phyloP scores from a whole-genome alignment of 2,888 invertebrate species.

The Erebia epiphron region DNA sequence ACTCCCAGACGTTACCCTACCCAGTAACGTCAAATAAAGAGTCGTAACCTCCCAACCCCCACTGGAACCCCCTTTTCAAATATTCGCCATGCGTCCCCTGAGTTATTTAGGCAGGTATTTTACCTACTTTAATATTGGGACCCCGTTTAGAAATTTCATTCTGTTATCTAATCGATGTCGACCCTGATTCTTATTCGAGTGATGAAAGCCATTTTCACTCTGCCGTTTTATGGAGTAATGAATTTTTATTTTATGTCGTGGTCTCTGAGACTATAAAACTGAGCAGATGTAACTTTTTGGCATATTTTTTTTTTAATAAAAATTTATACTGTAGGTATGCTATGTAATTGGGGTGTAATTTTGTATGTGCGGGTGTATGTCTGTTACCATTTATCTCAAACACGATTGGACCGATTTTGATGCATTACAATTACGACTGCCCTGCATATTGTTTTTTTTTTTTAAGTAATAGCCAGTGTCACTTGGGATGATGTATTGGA shows the following conservation, averaged over 20 bases:
- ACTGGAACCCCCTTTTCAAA: constrained; percentile 41
- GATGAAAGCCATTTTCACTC: constrained; percentile 33
- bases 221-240: constrained; percentile 15
- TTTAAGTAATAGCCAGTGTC: no score
- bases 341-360: no score
- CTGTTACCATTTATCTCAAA: no score
- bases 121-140: constrained; percentile 52
- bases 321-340: not conserved
- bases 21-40: constrained; percentile 37
- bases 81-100: constrained; percentile 50
- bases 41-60: constrained; percentile 25
- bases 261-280: not conserved
- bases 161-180: constrained; percentile 49
- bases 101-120: constrained; percentile 56
- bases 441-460: no score
- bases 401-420: no score
- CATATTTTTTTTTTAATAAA: not conserved
- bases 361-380: no score
- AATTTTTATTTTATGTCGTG: constrained; percentile 9
- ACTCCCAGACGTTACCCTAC: constrained; percentile 16
- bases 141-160: constrained; percentile 53
- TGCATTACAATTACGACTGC: no score
- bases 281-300: not conserved
- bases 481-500: no score
- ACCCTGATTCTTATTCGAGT: constrained; percentile 38